Conservation (phyloP, 1,140 invertebrate species). For the Papilio dardanus region DNA sequence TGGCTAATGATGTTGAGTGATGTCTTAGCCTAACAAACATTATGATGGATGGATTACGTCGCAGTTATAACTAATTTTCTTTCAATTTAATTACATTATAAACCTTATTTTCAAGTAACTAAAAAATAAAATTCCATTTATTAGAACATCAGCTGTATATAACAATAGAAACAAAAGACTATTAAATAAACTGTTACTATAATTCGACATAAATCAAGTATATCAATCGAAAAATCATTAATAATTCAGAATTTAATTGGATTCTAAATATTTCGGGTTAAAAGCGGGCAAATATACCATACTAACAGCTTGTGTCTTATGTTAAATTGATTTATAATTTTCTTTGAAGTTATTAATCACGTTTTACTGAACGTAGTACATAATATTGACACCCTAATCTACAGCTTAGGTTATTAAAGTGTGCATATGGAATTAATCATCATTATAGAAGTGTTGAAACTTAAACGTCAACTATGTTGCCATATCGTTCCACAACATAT, state of each 20-base stretch:
- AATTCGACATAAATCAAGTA: neutral
- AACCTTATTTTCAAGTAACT: neutral
- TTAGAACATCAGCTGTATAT: too few species aligned
- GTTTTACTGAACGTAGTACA: neutral
- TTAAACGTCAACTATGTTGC: constrained; percentile 19
- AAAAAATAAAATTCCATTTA: neutral
- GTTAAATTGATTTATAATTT: constrained; percentile 4
- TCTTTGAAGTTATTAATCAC: neutral
- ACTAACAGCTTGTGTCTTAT: neutral
- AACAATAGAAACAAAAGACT: neutral
- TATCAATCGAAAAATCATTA: neutral
- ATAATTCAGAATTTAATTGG: too few species aligned
- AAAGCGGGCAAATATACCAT: neutral
- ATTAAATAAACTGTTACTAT: neutral
- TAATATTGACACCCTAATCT: constrained; percentile 29
- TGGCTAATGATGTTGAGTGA: constrained; percentile 16
- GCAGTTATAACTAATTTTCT: neutral
- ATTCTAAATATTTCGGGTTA: neutral
- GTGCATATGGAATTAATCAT: constrained; percentile 11
- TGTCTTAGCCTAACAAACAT: constrained; percentile 16
- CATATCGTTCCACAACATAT: neutral
- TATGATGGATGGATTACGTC: constrained; percentile 1
- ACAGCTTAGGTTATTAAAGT: neutral
- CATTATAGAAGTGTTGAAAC: constrained; percentile 26
- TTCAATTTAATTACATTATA: neutral